Evolutionary conservation across 2,888 invertebrate species (phyloP).

Genomic region (Sarcophaga subvicina): DNA sequence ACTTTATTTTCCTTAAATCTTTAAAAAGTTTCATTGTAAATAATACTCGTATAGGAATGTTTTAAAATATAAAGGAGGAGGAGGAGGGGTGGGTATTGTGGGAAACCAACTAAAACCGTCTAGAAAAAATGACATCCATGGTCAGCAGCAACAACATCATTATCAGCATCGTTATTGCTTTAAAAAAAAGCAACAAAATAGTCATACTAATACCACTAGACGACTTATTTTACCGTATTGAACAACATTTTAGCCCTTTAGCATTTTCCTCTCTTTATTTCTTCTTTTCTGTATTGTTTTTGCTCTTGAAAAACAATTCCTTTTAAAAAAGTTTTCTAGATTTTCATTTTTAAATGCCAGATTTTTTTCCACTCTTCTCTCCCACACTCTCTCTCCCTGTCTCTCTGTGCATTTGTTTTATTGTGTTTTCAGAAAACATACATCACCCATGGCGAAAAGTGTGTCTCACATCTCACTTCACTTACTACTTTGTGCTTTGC

Average conservation of each 20-base stretch:
- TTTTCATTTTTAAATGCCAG: constrained; percentile 19
- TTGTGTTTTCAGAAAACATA: constrained; percentile 29
- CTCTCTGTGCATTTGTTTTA: background rate
- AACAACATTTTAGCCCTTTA: constrained; percentile 44
- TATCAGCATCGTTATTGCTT: background rate
- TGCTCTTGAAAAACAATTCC: constrained; percentile 40
- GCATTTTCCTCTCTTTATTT: constrained; percentile 22
- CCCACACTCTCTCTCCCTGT: background rate
- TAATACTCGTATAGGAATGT: background rate
- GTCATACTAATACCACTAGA: background rate
- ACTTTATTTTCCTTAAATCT: background rate
- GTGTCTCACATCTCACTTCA: constrained; percentile 58
- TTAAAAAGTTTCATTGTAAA: constrained; percentile 25
- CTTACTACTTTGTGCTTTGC: constrained; percentile 6
- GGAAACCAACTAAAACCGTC: background rate
- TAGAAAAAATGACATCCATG: background rate
- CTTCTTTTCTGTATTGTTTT: background rate
- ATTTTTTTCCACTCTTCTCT: background rate
- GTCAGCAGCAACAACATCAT: background rate
- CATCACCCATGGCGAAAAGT: constrained; percentile 62
- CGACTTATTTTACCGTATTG: background rate
- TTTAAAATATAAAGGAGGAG: background rate
- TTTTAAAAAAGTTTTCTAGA: constrained; percentile 21
- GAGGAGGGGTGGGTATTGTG: background rate
- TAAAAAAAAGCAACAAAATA: background rate